Conservation (phyloP, 2,113 vertebrate genomes). For the Centropus bengalensis region DNA sequence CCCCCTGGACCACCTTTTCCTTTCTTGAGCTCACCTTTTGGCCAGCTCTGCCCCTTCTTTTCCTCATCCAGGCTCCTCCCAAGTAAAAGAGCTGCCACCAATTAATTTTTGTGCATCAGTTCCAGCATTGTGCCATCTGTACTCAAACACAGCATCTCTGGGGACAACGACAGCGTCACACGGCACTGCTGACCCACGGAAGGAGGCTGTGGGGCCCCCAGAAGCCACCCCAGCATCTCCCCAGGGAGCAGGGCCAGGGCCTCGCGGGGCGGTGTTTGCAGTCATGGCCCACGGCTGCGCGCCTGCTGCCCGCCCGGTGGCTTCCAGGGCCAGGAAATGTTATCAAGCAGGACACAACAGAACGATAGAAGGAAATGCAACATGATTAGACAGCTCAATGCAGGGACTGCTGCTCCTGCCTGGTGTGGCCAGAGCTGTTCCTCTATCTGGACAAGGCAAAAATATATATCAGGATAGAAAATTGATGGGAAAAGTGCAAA, state of each 20-base stretch:
- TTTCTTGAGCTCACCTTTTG: background rate
- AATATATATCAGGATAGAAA: background rate
- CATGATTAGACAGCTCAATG: accelerated
- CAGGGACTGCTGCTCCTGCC: background rate
- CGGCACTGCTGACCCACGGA: accelerated
- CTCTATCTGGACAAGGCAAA: background rate
- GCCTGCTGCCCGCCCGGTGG: accelerated
- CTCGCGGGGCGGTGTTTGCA: accelerated
- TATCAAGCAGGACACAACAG: background rate
- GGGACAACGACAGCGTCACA: too few species aligned
- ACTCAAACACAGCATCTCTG: accelerated
- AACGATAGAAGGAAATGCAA: background rate
- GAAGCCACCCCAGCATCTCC: accelerated
- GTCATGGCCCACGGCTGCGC: accelerated
- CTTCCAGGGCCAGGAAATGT: background rate
- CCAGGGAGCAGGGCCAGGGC: accelerated
- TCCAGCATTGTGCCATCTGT: accelerated
- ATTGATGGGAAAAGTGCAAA: background rate
- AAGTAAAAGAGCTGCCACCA: too few species aligned
- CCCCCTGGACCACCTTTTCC: too few species aligned
- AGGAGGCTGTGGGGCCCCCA: too few species aligned
- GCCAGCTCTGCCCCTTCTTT: too few species aligned
- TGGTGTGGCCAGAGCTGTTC: background rate
- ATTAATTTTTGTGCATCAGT: background rate
- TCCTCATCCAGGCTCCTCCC: background rate